phyloP scores from a whole-genome alignment of 1,140 invertebrate genomes.

The Macrobrachium rosenbergii region DNA sequence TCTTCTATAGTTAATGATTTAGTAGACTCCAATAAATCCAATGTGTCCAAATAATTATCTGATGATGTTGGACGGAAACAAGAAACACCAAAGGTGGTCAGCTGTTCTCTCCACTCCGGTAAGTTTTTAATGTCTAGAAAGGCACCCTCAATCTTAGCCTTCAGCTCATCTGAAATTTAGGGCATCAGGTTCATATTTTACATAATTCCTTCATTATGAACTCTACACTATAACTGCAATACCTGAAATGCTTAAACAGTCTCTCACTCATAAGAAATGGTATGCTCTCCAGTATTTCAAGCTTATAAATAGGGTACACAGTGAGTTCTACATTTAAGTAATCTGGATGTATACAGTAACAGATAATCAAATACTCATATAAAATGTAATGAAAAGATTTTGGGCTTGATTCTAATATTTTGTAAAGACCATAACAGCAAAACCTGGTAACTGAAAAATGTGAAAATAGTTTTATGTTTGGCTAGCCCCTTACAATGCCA shows the following conservation, averaged over 20 bases:
- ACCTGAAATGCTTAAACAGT: background rate
- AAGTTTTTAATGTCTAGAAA: slow-evolving; percentile 71
- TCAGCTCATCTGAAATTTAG: slow-evolving; percentile 71
- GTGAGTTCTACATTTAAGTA: background rate
- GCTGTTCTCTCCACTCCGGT: slow-evolving; percentile 71
- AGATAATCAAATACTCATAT: no score
- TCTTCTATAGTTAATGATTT: slow-evolving; percentile 73
- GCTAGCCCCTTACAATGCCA: no score
- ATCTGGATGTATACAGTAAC: background rate
- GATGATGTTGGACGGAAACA: slow-evolving; percentile 73
- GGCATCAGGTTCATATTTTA: background rate
- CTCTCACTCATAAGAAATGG: no score
- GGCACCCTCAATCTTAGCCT: slow-evolving; percentile 72
- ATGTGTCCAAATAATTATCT: slow-evolving; percentile 73
- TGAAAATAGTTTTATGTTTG: no score
- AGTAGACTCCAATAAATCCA: slow-evolving; percentile 72
- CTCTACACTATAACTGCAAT: background rate
- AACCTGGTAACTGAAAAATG: no score
- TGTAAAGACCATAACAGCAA: no score
- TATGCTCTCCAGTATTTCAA: no score
- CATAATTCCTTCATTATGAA: background rate
- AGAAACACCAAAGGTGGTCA: slow-evolving; percentile 73
- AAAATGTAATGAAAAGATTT: no score
- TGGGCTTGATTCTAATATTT: no score
- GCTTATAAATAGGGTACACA: no score